Conservation (phyloP, 2,888 invertebrate species). For the Aproaerema taeniolella region DNA sequence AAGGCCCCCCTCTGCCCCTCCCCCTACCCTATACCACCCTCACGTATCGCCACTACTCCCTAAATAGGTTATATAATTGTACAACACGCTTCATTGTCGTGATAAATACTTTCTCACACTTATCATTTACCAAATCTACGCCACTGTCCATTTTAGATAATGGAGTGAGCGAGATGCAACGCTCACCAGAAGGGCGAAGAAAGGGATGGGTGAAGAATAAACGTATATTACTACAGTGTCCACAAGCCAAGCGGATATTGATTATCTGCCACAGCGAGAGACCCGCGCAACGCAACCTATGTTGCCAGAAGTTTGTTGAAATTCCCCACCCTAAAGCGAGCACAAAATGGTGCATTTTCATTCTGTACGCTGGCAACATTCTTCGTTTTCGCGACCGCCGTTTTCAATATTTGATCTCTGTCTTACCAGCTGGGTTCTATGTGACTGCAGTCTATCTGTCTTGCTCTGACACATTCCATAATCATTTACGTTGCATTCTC, state of each 20-base stretch:
- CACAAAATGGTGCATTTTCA: slow-evolving; percentile 46
- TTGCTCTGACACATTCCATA: slow-evolving; percentile 68
- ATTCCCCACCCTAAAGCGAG: slow-evolving; percentile 46
- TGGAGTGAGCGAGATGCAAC: slow-evolving; percentile 58
- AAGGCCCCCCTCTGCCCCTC: too few species aligned
- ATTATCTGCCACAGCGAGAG: slow-evolving; percentile 79
- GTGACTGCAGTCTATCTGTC: slow-evolving; percentile 67
- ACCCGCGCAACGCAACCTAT: slow-evolving; percentile 60
- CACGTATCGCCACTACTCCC: slow-evolving; percentile 45
- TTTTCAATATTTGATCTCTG: slow-evolving; percentile 78
- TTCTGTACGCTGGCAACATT: slow-evolving; percentile 30
- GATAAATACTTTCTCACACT: slow-evolving; percentile 78
- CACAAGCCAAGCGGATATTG: slow-evolving; percentile 79
- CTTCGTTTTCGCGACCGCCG: slow-evolving; percentile 42
- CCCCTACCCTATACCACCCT: slow-evolving; percentile 24
- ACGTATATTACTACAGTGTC: slow-evolving; percentile 77
- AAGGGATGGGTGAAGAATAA: slow-evolving; percentile 60
- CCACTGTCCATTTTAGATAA: slow-evolving; percentile 77
- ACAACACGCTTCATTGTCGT: slow-evolving; percentile 75
- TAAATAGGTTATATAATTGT: slow-evolving; percentile 74
- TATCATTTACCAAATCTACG: slow-evolving; percentile 78
- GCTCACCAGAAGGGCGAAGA: slow-evolving; percentile 32
- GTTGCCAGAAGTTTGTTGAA: slow-evolving; percentile 23
- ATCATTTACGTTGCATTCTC: slow-evolving; percentile 76
- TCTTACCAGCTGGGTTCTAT: slow-evolving; percentile 68